Evolutionary conservation across 2,888 invertebrate species (phyloP).

Genomic region (Hirtodrosophila histrioides): DNA sequence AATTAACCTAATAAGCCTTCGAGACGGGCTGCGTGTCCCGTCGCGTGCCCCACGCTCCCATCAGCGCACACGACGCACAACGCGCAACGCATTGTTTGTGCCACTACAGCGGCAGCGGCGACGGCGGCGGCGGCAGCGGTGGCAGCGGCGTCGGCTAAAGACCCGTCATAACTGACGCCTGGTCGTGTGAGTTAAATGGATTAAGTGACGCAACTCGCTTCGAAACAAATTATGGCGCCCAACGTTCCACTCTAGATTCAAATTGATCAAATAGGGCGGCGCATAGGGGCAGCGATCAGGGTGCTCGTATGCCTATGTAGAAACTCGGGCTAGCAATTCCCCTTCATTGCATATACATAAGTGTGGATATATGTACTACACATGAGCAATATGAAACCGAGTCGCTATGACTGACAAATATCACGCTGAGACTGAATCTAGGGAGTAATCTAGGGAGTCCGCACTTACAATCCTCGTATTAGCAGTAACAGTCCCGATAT

Average conservation of each 20-base stretch:
- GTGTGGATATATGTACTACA: no score
- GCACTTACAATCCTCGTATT: no score
- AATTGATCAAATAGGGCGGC: conserved; percentile 38
- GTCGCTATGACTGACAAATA: no score
- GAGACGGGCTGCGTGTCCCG: conserved; percentile 56
- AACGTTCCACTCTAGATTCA: conserved; percentile 34
- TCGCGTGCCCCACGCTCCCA: conserved; percentile 69
- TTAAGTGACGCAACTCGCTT: conserved; percentile 75
- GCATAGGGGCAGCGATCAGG: conserved; percentile 51
- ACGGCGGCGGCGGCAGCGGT: neutral
- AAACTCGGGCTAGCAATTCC: neutral
- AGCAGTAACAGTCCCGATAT: no score
- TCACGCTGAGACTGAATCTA: no score
- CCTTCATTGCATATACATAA: no score
- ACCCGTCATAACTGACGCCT: conserved; percentile 62
- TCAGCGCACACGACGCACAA: conserved; percentile 1
- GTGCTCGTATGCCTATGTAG: conserved; percentile 9
- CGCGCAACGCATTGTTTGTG: conserved; percentile 34
- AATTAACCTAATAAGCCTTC: conserved; percentile 79
- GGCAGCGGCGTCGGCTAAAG: conserved; percentile 14
- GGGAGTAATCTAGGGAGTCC: no score
- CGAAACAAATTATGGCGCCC: conserved; percentile 66
- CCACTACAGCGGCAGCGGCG: conserved; percentile 5
- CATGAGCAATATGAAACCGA: no score
- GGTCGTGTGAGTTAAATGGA: conserved; percentile 61